Evolutionary conservation across 2,113 vertebrate genomes (phyloP), one percentile per base, ranked within the genome.

Genomic region (Fulmarus glacialis): DNA sequence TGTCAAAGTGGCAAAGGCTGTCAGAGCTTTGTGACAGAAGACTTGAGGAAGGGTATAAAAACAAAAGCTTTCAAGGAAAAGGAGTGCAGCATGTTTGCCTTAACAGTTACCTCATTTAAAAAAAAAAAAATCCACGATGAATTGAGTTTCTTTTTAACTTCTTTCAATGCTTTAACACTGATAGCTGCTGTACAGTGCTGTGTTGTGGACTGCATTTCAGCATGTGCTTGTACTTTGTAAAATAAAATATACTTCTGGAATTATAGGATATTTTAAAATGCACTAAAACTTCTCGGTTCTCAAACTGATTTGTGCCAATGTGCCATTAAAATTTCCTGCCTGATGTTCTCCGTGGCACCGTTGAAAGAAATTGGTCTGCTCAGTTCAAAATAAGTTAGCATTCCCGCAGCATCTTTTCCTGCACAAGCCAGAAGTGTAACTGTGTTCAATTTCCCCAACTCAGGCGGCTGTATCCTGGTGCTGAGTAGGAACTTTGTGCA

Each of bases 401-500:
- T 68, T 84, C 78, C 53, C 80, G 53, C 64, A 82, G 73, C 66
- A 72, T 48, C 74, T 89, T 36, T 88, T 81, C 63, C 82, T 84
- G 29, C 42, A 8, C 50, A 70, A 70, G 24, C 34, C 63, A 75
- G 21, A 79, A 70, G 27, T 71, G 43, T 95, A 90, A 93, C 91
- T 73, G 78, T 75, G 71, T 66, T 75, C 42, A 22, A 81, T 71
- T 77, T 94, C 40, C 87, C 77, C 53, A 45, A 80, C 74, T 71
- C 98, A 99, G 99, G 99, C 26, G 99, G 99, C 92, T 99, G 99
- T 90, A 98, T 99, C 96, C 98, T 99, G 96, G 98, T 99, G 97
- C 98, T 99, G 97, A 99, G 99, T 98, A 99, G 99, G 98, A 99
- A 99, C 98, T 99, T 99, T 97, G 99, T 99, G 98, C 99, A 99